Evolutionary conservation across 2,888 invertebrate genomes (phyloP).

Genomic region (Drosophila nr. perissopoda): DNA sequence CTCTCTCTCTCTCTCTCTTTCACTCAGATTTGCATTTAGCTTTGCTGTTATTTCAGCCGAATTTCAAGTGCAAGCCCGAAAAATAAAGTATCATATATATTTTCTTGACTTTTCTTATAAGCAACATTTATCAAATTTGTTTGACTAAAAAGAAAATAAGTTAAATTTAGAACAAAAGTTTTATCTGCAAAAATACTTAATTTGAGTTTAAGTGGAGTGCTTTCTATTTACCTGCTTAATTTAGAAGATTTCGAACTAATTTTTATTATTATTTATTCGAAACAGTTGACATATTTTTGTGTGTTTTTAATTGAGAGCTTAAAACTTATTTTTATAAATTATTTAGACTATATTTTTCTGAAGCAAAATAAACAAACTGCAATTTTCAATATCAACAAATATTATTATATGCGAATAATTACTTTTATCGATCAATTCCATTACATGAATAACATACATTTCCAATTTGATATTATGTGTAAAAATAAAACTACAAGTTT

Average conservation of each 20-base stretch:
- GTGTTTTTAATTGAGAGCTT: not conserved
- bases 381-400: not conserved
- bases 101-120: not conserved
- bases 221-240: not conserved
- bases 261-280: no score
- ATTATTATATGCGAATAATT: not conserved
- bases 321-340: not conserved
- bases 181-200: not conserved
- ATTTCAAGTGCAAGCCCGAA: conserved; percentile 5
- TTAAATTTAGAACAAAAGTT: not conserved
- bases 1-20: not conserved
- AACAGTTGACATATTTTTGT: not conserved
- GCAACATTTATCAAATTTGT: not conserved
- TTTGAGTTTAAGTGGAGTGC: not conserved
- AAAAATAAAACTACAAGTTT: not conserved
- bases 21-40: conserved; percentile 1
- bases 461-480: not conserved
- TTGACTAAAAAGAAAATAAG: not conserved
- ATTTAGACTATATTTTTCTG: not conserved
- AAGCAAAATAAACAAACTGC: not conserved
- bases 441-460: not conserved
- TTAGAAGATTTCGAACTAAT: not conserved
- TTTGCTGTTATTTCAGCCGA: not conserved
- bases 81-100: conserved; percentile 2
- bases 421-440: not conserved